A percentile compares a stretch with the other conserved stretches of the same genome.
These are phyloP conservation scores for Girardinus metallicus DNA, from an alignment of 2,797 vertebrate genomes.

Conservation along the genomic window DNA sequence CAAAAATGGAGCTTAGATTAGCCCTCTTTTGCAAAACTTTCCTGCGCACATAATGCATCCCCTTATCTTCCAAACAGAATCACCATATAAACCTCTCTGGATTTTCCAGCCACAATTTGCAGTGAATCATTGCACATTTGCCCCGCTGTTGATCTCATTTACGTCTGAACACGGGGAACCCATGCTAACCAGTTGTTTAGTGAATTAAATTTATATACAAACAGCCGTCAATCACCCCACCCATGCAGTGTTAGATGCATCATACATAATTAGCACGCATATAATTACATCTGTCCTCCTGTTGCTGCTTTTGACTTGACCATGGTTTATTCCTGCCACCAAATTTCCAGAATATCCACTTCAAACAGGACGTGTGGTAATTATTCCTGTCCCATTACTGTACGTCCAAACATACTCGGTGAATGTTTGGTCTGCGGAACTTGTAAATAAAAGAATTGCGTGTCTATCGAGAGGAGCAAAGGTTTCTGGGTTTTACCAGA, in stretches of 20 bases:
- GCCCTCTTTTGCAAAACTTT: neutral
- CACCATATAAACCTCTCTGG: conserved; percentile 37
- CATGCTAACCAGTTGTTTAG: conserved; percentile 40
- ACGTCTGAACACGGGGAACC: conserved; percentile 27
- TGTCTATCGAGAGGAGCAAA: neutral
- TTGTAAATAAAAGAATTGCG: conserved; percentile 31
- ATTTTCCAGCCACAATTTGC: conserved; percentile 57
- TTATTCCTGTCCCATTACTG: conserved; percentile 44
- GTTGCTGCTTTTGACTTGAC: conserved; percentile 42
- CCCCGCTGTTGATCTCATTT: conserved; percentile 45
- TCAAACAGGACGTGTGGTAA: conserved; percentile 32
- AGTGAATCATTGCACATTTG: conserved; percentile 49
- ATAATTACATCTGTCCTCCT: conserved; percentile 54
- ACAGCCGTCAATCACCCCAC: conserved; percentile 64
- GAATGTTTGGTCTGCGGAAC: conserved; percentile 46
- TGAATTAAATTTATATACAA: conserved; percentile 52
- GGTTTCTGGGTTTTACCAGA: neutral
- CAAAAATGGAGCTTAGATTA: neutral
- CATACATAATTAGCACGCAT: conserved; percentile 44
- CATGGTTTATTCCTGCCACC: conserved; percentile 25
- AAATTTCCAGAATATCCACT: conserved; percentile 46
- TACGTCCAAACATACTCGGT: conserved; percentile 38
- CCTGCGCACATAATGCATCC: neutral
- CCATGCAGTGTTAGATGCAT: conserved; percentile 63
- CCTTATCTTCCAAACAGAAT: conserved; percentile 21